Conservation (phyloP, 2,888 invertebrate species). For the Euphydryas editha region DNA sequence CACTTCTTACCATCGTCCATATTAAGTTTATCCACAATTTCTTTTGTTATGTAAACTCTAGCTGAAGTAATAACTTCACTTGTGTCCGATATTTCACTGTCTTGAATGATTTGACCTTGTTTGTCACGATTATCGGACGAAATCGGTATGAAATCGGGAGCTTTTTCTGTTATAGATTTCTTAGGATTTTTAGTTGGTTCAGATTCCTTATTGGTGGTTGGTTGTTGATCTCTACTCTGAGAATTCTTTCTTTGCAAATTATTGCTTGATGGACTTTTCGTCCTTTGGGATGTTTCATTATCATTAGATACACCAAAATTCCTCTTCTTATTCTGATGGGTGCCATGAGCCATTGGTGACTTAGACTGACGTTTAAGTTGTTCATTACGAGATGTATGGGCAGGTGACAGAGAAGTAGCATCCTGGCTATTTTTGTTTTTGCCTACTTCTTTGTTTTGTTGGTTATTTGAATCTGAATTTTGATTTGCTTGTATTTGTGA, state of each 20-base stretch:
- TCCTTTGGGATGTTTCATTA: slow-evolving; percentile 28
- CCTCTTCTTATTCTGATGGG: slow-evolving; percentile 62
- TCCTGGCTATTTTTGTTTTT: slow-evolving; percentile 47
- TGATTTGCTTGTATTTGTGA: slow-evolving; percentile 32
- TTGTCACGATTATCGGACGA: slow-evolving; percentile 66
- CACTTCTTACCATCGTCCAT: slow-evolving; percentile 75
- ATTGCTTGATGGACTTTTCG: slow-evolving; percentile 46
- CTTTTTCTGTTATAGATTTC: slow-evolving; percentile 48
- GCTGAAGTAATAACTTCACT: slow-evolving; percentile 71
- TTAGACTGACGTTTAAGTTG: slow-evolving; percentile 68
- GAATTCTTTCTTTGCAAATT: slow-evolving; percentile 48
- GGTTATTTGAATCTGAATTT: slow-evolving; percentile 23
- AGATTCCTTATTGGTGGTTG: slow-evolving; percentile 26
- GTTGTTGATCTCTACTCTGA: slow-evolving; percentile 41
- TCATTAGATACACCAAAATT: slow-evolving; percentile 49
- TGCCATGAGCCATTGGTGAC: slow-evolving; percentile 65
- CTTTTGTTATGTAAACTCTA: slow-evolving; percentile 77
- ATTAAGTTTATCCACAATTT: slow-evolving; percentile 74
- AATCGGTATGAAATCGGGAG: slow-evolving; percentile 62
- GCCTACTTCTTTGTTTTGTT: slow-evolving; percentile 24
- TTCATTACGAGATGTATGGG: slow-evolving; percentile 39
- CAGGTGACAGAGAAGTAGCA: slow-evolving; percentile 34
- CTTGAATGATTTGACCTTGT: slow-evolving; percentile 72
- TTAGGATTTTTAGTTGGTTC: slow-evolving; percentile 41
- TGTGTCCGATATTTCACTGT: slow-evolving; percentile 76